Base-by-base conservation (phyloP, 92 coral and sea anemone species). In the Hydrozoanthus gracilis region DNA sequence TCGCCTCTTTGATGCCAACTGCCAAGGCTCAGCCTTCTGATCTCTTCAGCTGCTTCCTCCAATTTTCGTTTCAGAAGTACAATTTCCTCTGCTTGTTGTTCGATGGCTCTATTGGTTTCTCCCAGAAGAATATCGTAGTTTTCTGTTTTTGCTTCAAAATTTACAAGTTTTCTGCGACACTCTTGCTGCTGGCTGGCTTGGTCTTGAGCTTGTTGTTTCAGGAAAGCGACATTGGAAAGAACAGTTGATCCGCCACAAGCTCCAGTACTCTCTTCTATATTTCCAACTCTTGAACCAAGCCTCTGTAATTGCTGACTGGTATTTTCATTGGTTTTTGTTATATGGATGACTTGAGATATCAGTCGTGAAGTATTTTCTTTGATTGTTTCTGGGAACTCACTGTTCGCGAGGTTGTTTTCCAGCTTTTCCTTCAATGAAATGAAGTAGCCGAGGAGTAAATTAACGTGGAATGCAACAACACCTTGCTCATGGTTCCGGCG, bases 41-140 rank as follows among this genome's bases (percentile, higher is more conserved):
- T 35, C 6, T 60, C 3, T 45, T 93, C 95, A 16, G 62, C 82
- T 17, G 76, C 49, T 7, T 78, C 86, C 8, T 89, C 91, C 4
- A 62, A 73, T 67, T 88, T 89, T n/a, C 82, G 66, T 68, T 79
- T 86, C 0, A 87, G 61, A 71, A 65, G 68, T 15, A 65, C 67
- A 3, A 76, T 86, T 18, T 94, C 89, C 49, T 83, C 62, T 15
- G 77, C 64, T 67, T 89, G 91, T 3, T 88, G 86, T 7, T 89
- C 95, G 51, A 91, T 92, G 44, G 90, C 49, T 4, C 79, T 77
- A 44, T 89, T 93, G 65, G 95, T 90, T 86, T 94, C 97, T 27
- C 55, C 84, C 6, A 94, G 79, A 3, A 89, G 88, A 18, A 92
- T 51, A 35, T 92, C 95, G 48, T 89, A 88, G 84, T 90, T 86